Evolutionary conservation across 2,888 invertebrate species (phyloP).

Genomic region (Mimachlamys varia): DNA sequence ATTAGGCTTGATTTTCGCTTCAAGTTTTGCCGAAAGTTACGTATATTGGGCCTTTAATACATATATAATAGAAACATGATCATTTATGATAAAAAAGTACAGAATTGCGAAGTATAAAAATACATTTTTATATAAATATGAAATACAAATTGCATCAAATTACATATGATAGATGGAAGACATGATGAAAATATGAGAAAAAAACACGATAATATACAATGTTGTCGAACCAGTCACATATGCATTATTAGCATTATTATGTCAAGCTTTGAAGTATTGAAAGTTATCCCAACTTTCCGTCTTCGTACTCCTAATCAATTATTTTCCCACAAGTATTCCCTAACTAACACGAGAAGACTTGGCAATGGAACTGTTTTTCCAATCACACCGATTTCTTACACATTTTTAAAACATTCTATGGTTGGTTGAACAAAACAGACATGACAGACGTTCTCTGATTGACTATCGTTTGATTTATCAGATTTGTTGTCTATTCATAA

Average conservation of each 20-base stretch:
- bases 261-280: no score
- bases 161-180: neutral
- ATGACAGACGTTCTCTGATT: no score
- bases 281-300: no score
- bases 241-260: neutral
- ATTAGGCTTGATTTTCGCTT: no score
- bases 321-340: neutral
- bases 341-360: neutral
- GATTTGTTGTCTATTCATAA: no score
- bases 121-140: neutral
- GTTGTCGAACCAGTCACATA: no score
- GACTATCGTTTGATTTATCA: no score
- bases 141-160: neutral
- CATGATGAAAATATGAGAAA: neutral
- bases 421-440: no score
- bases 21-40: no score
- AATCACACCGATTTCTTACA: neutral
- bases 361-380: neutral
- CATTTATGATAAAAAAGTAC: neutral
- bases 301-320: neutral
- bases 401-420: no score
- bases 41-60: no score
- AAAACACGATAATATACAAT: neutral
- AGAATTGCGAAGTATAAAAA: neutral
- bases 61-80: neutral